These are phyloP conservation scores for Lampris incognitus DNA, from an alignment of 2,113 vertebrate species.

Conservation along the genomic window DNA sequence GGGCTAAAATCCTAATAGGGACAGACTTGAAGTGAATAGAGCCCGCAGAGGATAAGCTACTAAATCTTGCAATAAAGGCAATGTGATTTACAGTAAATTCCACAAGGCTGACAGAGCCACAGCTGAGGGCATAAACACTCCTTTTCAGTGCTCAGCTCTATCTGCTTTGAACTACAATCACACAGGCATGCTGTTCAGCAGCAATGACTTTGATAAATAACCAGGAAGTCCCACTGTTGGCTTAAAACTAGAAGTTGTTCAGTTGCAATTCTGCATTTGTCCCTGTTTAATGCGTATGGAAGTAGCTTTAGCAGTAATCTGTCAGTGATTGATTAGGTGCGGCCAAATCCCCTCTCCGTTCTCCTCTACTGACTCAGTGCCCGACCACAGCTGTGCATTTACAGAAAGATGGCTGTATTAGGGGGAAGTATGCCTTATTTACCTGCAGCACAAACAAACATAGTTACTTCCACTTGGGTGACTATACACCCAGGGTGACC, in stretches of 20 bases:
- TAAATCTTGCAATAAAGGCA: conserved; percentile 99
- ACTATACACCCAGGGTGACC: conserved; percentile 70
- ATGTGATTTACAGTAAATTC: conserved; percentile 99
- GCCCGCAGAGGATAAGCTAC: conserved; percentile 99
- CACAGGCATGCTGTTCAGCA: conserved; percentile 93
- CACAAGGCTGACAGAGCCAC: conserved; percentile 98
- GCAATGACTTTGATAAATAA: conserved; percentile 99
- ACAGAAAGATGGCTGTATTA: conserved; percentile 91
- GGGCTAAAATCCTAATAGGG: conserved; percentile 99
- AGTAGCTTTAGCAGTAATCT: conserved; percentile 99
- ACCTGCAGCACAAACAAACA: conserved; percentile 93
- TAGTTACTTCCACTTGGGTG: conserved; percentile 90
- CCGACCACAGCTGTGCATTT: conserved; percentile 81
- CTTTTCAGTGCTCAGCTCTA: conserved; percentile 93
- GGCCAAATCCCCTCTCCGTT: conserved; percentile 88
- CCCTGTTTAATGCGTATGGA: conserved; percentile 99
- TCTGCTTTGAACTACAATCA: conserved; percentile 98
- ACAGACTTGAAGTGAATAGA: conserved; percentile 99
- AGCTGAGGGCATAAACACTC: conserved; percentile 99
- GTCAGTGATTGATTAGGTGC: conserved; percentile 99
- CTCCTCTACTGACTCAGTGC: conserved; percentile 82
- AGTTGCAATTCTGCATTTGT: conserved; percentile 99
- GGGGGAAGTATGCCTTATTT: conserved; percentile 87
- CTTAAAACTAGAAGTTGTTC: conserved; percentile 99
- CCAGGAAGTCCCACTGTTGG: conserved; percentile 99